These are phyloP conservation scores for Oligia latruncula DNA, from an alignment of 2,888 invertebrate genomes.

Conservation along the genomic window DNA sequence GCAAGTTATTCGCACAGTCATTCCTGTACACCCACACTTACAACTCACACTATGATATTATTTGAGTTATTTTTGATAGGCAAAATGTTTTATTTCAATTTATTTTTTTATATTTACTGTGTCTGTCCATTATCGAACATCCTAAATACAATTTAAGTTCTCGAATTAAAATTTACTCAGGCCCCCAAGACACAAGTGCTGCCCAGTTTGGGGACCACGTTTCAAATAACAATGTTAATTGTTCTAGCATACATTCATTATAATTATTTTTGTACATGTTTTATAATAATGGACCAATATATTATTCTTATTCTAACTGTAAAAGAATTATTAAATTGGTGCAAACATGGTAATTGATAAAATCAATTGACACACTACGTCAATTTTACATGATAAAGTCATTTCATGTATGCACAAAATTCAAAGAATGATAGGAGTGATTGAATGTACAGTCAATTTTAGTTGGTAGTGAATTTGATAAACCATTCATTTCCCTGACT, in stretches of 20 bases:
- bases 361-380: not conserved
- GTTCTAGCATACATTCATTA: not conserved
- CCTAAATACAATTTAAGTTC: not conserved
- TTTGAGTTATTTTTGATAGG: not conserved
- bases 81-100: not conserved
- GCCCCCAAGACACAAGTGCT: not conserved
- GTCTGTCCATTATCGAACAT: too few species aligned
- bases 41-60: not conserved
- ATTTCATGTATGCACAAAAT: not conserved
- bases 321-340: not conserved
- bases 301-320: not conserved
- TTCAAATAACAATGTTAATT: not conserved
- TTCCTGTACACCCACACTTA: not conserved
- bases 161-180: not conserved
- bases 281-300: not conserved
- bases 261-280: not conserved
- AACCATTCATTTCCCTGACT: not conserved
- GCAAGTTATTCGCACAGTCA: not conserved
- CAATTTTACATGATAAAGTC: not conserved
- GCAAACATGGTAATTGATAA: not conserved
- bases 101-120: not conserved
- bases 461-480: not conserved
- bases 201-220: not conserved
- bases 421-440: not conserved
- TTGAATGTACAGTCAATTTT: not conserved